These are phyloP conservation scores for Hydrotaea cyrtoneurina DNA, from an alignment of 2,888 invertebrate species.

Conservation along the genomic window DNA sequence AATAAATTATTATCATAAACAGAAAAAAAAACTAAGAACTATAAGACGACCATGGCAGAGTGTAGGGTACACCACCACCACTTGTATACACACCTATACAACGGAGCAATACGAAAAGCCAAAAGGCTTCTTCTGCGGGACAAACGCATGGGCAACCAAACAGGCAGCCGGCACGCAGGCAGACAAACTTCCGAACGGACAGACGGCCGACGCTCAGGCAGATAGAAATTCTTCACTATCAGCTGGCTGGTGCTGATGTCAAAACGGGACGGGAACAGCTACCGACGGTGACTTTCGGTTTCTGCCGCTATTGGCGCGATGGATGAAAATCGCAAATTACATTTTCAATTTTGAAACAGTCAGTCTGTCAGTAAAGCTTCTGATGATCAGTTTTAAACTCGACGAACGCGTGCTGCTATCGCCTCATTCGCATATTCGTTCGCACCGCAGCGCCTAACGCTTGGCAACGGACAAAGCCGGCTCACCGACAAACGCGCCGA, in stretches of 20 bases:
- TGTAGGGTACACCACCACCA: neutral
- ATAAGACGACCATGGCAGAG: neutral
- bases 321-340: conserved; percentile 40
- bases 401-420: conserved; percentile 32
- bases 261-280: neutral
- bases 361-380: conserved; percentile 57
- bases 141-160: neutral
- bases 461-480: neutral
- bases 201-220: neutral
- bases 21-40: too few species aligned
- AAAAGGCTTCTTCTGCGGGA: neutral
- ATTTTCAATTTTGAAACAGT: conserved; percentile 58
- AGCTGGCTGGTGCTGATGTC: neutral
- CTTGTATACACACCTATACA: neutral
- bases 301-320: conserved; percentile 20
- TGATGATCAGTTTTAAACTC: conserved; percentile 42
- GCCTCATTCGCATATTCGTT: neutral
- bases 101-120: neutral
- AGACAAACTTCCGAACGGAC: conserved; percentile 18
- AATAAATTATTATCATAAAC: too few species aligned
- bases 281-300: conserved; percentile 54
- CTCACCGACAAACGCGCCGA: neutral
- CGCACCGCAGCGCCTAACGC: neutral
- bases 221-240: conserved; percentile 34
- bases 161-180: neutral